Base-by-base conservation (phyloP, 2,888 invertebrate genomes). In the Ectemnius cavifrons region DNA sequence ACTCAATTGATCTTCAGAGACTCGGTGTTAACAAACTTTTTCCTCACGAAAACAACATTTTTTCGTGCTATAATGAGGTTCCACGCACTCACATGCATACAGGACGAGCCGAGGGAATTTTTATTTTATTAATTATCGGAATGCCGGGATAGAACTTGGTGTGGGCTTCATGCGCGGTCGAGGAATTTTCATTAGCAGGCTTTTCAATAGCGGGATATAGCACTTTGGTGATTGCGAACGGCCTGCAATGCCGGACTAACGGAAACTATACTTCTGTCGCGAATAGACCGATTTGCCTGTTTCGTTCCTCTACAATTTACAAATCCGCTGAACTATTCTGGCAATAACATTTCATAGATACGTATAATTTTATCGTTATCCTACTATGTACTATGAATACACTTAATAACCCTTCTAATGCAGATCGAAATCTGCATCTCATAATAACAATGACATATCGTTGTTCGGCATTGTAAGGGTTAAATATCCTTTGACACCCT, bases 211-310 rank as follows among this genome's bases (percentile, higher is more conserved):
- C 79, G 59, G 64, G 71, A 63, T 71, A 75, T 73, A 79, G 78
- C 85, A 85, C 84, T 85, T 81, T 84, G 74, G 79, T 83, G 85
- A 85, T 85, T 85, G 85, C 84, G 64, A 80, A 68, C 63, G 77
- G 80, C 77, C 84, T 74, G 79, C 78, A 68, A 69, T 62, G 67
- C 37, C 11, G 69, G 16, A 52, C n/a, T 16, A 52, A 52, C 52
- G 52, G 4, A 14, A 14, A 60, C 67, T 47, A 68, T 52, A 64
- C 71, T 70, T 73, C 69, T 47, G 69, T 59, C 46, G 37, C 46
- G 78, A 64, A 75, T 69, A 28, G 63, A 14, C 45, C 64, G 77
- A 57, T 69, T 67, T 37, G 11, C 37, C 5, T 67, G 67, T 74
- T 79, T 77, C 71, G 69, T 65, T 61, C 20, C 57, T 27, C 52